Evolutionary conservation across 2,113 vertebrate genomes (phyloP).

Genomic region (Salvelinus sp.): DNA sequence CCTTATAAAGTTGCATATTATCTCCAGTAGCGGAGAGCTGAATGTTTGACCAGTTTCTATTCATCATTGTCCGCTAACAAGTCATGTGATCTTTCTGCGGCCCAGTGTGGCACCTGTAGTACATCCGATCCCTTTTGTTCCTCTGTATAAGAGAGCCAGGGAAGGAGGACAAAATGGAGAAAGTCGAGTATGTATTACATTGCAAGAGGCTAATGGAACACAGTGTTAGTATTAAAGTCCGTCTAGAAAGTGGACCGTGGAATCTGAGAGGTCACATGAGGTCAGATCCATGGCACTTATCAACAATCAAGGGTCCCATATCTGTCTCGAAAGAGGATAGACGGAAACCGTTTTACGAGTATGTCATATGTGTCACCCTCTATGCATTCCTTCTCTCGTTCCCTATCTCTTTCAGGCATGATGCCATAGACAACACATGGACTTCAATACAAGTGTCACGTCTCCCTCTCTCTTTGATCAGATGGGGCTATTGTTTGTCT

Average conservation of each 20-base stretch:
- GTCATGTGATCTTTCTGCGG: slow-evolving; percentile 58
- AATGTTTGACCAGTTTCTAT: slow-evolving; percentile 50
- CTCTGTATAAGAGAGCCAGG: slow-evolving; percentile 40
- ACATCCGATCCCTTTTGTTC: slow-evolving; percentile 72
- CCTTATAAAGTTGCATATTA: too few species aligned
- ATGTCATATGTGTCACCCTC: slow-evolving; percentile 63
- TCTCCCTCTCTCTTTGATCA: slow-evolving; percentile 82
- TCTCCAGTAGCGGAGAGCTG: not conserved
- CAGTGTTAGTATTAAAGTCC: slow-evolving; percentile 35
- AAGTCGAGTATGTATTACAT: slow-evolving; percentile 68
- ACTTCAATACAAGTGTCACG: slow-evolving; percentile 73
- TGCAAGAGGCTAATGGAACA: slow-evolving; percentile 38
- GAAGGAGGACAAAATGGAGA: slow-evolving; percentile 61
- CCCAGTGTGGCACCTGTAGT: slow-evolving; percentile 67
- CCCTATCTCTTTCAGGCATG: slow-evolving; percentile 19
- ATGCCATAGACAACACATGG: slow-evolving; percentile 58
- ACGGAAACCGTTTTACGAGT: slow-evolving; percentile 58
- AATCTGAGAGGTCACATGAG: slow-evolving; percentile 55
- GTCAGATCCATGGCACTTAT: slow-evolving; percentile 61
- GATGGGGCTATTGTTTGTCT: slow-evolving; percentile 74
- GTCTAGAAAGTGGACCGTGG: slow-evolving; percentile 22
- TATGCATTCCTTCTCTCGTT: slow-evolving; percentile 57
- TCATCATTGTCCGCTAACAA: slow-evolving; percentile 49
- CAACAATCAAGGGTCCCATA: slow-evolving; percentile 60
- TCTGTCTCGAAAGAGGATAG: slow-evolving; percentile 62